Conservation (phyloP, 2,797 vertebrate genomes). For the Thamnophis elegans region DNA sequence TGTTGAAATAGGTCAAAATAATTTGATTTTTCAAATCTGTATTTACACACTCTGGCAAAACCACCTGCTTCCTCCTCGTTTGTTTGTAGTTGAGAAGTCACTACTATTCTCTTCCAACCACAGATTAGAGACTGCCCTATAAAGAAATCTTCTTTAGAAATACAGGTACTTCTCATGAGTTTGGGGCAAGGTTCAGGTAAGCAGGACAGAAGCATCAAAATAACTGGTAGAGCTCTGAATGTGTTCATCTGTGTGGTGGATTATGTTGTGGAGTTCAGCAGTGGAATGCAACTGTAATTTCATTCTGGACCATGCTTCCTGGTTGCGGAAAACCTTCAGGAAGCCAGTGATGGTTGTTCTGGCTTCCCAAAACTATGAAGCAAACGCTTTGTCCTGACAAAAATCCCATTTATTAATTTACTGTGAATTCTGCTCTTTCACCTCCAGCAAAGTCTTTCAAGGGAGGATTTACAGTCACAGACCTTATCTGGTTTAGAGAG, state of each 20-base stretch:
- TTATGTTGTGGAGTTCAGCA: not conserved
- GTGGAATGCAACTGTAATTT: not conserved
- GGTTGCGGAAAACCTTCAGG: not conserved
- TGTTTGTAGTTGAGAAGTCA: not conserved
- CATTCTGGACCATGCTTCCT: not conserved
- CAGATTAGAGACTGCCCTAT: not conserved
- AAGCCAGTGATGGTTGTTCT: not conserved
- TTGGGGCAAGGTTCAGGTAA: not conserved
- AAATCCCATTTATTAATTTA: too few species aligned
- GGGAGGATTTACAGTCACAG: too few species aligned
- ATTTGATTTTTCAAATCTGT: not conserved
- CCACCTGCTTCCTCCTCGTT: not conserved
- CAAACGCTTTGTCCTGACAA: too few species aligned
- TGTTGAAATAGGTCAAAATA: not conserved
- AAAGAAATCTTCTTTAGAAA: not conserved
- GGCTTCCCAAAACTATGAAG: too few species aligned
- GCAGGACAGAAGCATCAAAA: not conserved
- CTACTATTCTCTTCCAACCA: not conserved
- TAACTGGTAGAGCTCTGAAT: not conserved
- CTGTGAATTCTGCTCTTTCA: too few species aligned
- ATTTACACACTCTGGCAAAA: not conserved
- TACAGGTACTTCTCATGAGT: not conserved
- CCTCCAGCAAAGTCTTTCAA: too few species aligned
- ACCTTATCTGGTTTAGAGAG: too few species aligned
- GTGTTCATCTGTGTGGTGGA: not conserved